phyloP scores from a whole-genome alignment of 2,888 invertebrate genomes.

The Acanthosepion lycidas region DNA sequence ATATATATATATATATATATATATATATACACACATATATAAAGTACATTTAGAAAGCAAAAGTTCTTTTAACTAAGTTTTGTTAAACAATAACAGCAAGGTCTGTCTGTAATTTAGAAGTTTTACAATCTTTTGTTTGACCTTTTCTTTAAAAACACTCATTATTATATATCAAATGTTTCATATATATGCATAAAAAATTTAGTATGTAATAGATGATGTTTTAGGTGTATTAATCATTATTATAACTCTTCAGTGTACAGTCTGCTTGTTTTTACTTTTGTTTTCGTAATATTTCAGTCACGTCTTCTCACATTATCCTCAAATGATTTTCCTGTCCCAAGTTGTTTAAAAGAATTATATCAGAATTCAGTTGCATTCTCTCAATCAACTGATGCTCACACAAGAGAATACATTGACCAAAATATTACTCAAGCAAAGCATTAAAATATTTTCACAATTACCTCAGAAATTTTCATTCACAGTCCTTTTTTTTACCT shows the following conservation, averaged over 20 bases:
- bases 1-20: no score
- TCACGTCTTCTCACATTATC: neutral
- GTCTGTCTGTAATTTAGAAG: no score
- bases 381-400: neutral
- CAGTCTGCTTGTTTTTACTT: neutral
- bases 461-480: neutral
- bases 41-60: no score
- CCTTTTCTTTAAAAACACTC: no score
- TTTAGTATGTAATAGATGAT: no score
- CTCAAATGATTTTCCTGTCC: neutral
- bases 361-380: neutral
- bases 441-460: neutral
- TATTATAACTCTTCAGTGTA: neutral
- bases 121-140: no score
- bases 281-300: neutral
- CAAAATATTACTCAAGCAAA: neutral
- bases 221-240: neutral
- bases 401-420: neutral
- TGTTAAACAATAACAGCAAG: no score
- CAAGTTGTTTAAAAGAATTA: neutral
- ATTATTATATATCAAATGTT: no score
- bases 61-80: no score
- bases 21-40: no score
- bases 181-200: no score
- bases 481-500: neutral